Evolutionary conservation across 2,797 vertebrate genomes (phyloP).

Genomic region (Muraenolepis orangiensis): DNA sequence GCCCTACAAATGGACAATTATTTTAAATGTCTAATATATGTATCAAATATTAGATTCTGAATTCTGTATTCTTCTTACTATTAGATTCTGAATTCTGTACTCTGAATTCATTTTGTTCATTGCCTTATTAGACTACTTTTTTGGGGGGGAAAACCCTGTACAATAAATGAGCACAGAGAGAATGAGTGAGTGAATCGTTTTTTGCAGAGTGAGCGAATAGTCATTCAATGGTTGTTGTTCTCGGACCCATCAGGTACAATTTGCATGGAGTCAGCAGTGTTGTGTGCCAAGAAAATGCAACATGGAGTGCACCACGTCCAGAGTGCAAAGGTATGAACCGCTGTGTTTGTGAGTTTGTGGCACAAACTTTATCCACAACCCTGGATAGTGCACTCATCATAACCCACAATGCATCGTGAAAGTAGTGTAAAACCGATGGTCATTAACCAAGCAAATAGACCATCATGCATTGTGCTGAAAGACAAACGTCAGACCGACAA

Average conservation of each 20-base stretch:
- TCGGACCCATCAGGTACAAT: slow-evolving; percentile 65
- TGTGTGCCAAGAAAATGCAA: slow-evolving; percentile 73
- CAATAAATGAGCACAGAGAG: background rate
- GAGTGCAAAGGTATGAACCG: slow-evolving; percentile 75
- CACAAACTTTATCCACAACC: no score
- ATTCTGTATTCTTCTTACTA: no score
- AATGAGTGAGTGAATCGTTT: background rate
- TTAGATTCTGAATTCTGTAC: background rate
- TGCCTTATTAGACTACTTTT: background rate
- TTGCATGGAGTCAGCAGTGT: slow-evolving; percentile 67
- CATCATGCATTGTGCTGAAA: no score
- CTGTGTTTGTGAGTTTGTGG: background rate
- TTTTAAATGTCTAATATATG: no score
- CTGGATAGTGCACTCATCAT: no score
- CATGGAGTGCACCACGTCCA: slow-evolving; percentile 73
- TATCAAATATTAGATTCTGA: no score
- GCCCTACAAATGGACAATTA: no score
- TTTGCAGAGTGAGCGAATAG: background rate
- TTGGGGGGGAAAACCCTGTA: background rate
- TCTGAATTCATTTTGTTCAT: background rate
- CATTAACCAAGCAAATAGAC: no score
- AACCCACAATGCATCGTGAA: no score
- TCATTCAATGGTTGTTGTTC: background rate
- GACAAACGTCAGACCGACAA: no score
- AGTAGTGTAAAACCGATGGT: no score